These are phyloP conservation scores for Bostrychus sinensis DNA, from an alignment of 2,113 vertebrate genomes.

Conservation along the genomic window DNA sequence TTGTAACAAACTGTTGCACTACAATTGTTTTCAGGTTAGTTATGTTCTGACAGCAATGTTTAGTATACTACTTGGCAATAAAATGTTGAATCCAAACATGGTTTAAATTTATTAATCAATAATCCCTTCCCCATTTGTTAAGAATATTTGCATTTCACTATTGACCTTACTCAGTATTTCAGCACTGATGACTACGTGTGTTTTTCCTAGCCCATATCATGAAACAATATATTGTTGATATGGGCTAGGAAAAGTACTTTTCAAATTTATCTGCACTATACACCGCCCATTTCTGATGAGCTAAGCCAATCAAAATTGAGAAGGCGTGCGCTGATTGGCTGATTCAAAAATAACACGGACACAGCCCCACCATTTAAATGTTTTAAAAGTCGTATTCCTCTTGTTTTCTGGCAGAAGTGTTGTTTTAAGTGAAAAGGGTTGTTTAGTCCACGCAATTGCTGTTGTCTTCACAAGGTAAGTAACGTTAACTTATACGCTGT, in stretches of 20 bases:
- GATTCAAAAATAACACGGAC: conserved; percentile 69
- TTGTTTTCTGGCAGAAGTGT: conserved; percentile 2
- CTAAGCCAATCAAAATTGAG: conserved; percentile 62
- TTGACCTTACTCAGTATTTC: too few relatives aligned
- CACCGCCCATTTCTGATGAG: conserved; percentile 11
- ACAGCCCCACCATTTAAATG: conserved; percentile 71
- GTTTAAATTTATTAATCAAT: neutral
- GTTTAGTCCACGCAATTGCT: too few relatives aligned
- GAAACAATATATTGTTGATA: too few relatives aligned
- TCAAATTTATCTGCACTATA: conserved; percentile 4
- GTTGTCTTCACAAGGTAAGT: conserved; percentile 31
- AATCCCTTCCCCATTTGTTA: too few relatives aligned
- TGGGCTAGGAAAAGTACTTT: too few relatives aligned
- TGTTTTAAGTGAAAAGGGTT: neutral
- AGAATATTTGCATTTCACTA: too few relatives aligned
- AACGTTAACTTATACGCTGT: neutral
- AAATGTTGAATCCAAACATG: conserved; percentile 73
- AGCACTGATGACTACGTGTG: too few relatives aligned
- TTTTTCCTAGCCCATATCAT: too few relatives aligned
- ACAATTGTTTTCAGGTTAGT: conserved; percentile 77
- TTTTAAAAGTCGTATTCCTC: conserved; percentile 42
- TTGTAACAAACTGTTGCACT: conserved; percentile 80
- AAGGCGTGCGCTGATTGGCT: conserved; percentile 65
- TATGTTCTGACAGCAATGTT: conserved; percentile 73
- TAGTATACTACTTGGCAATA: conserved; percentile 82